Evolutionary conservation across 2,888 invertebrate genomes (phyloP).

Genomic region (Scaptomyza polygonia): DNA sequence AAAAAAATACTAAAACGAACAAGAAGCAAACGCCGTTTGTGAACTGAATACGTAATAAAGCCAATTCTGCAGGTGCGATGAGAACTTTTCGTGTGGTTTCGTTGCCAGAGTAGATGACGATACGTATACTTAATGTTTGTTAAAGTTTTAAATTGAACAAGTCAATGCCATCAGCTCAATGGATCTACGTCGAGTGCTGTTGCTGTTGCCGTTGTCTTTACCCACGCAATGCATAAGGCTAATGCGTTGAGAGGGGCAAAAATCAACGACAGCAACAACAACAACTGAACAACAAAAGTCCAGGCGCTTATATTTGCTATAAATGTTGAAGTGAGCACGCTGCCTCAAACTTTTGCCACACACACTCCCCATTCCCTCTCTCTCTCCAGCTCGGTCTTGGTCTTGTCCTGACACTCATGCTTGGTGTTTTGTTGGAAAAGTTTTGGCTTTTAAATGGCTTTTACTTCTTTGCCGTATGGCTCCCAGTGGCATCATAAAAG

Average conservation of each 20-base stretch:
- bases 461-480: slow-evolving; percentile 76
- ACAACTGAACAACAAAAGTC: slow-evolving; percentile 65
- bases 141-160: slow-evolving; percentile 21
- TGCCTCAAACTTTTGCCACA: slow-evolving; percentile 54
- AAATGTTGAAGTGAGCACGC: slow-evolving; percentile 66
- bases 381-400: background rate
- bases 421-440: slow-evolving; percentile 60
- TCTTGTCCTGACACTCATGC: slow-evolving; percentile 12
- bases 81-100: background rate
- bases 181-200: slow-evolving; percentile 48
- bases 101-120: background rate
- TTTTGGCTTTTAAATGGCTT: slow-evolving; percentile 78
- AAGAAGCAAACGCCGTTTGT: slow-evolving; percentile 42
- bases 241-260: slow-evolving; percentile 55
- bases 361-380: background rate
- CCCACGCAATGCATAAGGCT: background rate
- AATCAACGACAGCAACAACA: slow-evolving; percentile 16
- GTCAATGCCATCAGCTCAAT: slow-evolving; percentile 48
- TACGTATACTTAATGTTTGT: slow-evolving; percentile 4
- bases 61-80: slow-evolving; percentile 18
- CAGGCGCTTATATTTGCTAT: slow-evolving; percentile 63
- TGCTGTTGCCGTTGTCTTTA: slow-evolving; percentile 4
- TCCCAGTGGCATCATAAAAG: slow-evolving; percentile 78
- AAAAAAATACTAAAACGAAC: slow-evolving; percentile 29
- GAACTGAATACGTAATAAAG: slow-evolving; percentile 63